A percentile compares a stretch with the other conserved stretches of the same genome.
These are phyloP conservation scores for Amiota mariae DNA, from an alignment of 2,888 invertebrate species.

Conservation along the genomic window DNA sequence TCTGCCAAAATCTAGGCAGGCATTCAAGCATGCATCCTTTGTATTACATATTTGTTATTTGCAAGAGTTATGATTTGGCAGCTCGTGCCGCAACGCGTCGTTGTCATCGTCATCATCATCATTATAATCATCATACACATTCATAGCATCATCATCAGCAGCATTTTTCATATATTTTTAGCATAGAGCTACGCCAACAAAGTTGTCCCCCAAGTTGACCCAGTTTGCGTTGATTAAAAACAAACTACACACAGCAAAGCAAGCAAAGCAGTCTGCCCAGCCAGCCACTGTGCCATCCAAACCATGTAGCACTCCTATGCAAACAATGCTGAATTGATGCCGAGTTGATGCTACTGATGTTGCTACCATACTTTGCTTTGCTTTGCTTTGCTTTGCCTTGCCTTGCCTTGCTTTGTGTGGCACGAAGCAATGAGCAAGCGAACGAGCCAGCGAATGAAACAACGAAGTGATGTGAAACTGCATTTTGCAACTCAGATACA, in stretches of 20 bases:
- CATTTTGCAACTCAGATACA: too few species aligned
- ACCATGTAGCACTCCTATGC: constrained; percentile 15
- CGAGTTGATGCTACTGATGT: not conserved
- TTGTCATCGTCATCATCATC: too few species aligned
- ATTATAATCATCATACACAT: not conserved
- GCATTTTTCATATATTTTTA: constrained; percentile 11
- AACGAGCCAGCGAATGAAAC: not conserved
- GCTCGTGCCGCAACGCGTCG: not conserved
- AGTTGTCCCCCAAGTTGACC: constrained; percentile 51
- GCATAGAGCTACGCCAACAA: constrained; percentile 31
- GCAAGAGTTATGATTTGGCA: not conserved
- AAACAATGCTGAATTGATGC: constrained; percentile 12
- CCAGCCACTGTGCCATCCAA: too few species aligned
- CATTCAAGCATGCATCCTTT: not conserved
- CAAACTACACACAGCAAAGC: constrained; percentile 54
- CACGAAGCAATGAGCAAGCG: not conserved
- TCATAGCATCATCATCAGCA: not conserved
- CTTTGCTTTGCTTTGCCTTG: too few species aligned
- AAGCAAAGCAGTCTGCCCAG: constrained; percentile 15
- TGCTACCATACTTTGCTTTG: not conserved
- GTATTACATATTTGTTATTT: not conserved
- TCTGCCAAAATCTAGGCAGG: constrained; percentile 9
- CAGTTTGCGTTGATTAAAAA: constrained; percentile 65
- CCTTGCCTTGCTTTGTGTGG: not conserved
- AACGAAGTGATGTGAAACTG: too few species aligned